Evolutionary conservation across 2,888 invertebrate genomes (phyloP), one percentile per base, ranked within the genome.

Genomic region (Belgica antarctica): DNA sequence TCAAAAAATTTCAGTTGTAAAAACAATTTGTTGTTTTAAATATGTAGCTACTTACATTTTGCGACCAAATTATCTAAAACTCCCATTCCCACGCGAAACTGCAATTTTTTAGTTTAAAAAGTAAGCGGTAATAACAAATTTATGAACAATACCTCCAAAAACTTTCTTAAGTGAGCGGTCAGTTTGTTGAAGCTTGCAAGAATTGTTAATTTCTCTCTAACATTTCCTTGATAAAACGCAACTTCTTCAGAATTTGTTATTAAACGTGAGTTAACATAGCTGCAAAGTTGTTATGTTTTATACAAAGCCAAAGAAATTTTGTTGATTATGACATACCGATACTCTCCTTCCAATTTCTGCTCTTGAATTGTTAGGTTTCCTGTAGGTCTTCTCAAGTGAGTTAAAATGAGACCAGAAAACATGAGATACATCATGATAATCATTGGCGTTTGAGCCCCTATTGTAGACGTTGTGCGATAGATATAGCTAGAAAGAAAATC

Each of bases 161-260:
- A 94, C 77, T 88, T 90, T 72, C 91, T 84, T 72, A 96, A 80
- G 79, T 96, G 96, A 34, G 85, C 82, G 24, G 92, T 87, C 78
- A 98, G 82, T 82, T 93, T 94, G 75, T 90, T 88, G 81, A 96
- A 97, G 75, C 96, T 92, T 10, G 92, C 88, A 71, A 94, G 80
- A 10, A 98, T 82, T 0, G 94, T 96, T 52, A 90, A 81, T 78
- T 93, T 92, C 78, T 98, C 98, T 15, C 95, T 85, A 72, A 87
- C 85, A 75, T 91, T 92, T 73, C 92, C 92, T 81, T 90, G 86
- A 75, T 88, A 88, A 76, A 88, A 88, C 68, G 80, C 80, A 28
- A 96, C 86, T 81, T 99, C 99, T 80, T 99, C 98, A 0, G 96
- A 92, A 80, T 98, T 96, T 0, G 96, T 96, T 72, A 99, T 98